Percentiles rank a stretch among this genome's conserved stretches.
Conservation (phyloP, 2,888 invertebrate genomes). For the Ophonus ardosiacus region DNA sequence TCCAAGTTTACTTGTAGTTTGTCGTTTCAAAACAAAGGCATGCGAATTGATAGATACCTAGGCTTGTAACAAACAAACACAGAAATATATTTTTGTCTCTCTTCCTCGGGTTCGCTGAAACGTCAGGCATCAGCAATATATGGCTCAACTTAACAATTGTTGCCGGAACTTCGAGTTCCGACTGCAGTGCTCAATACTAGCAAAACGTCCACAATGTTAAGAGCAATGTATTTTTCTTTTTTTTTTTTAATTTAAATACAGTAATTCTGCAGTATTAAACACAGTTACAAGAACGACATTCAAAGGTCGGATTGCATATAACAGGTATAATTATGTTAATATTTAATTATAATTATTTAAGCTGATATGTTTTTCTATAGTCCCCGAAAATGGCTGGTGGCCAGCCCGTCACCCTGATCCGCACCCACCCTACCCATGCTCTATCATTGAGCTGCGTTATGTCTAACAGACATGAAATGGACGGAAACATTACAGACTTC, state of each 20-base stretch:
- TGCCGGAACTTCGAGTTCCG: constrained; percentile 25
- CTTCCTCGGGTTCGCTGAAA: too few species aligned
- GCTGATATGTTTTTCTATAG: constrained; percentile 86
- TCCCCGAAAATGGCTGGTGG: constrained; percentile 78
- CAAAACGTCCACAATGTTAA: constrained; percentile 71
- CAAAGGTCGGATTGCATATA: constrained; percentile 77
- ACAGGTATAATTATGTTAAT: constrained; percentile 78
- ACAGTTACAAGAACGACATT: constrained; percentile 76
- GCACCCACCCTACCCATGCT: constrained; percentile 75
- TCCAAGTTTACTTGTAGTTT: too few species aligned
- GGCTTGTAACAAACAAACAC: too few species aligned
- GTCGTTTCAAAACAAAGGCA: too few species aligned
- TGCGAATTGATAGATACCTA: too few species aligned
- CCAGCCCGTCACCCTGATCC: constrained; percentile 74
- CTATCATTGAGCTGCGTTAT: constrained; percentile 74
- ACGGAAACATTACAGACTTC: constrained; percentile 76
- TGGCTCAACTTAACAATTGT: constrained; percentile 1
- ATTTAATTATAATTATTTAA: constrained; percentile 78
- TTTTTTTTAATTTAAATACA: constrained; percentile 69
- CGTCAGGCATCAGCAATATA: too few species aligned
- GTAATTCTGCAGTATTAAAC: constrained; percentile 73
- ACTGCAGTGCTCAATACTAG: constrained; percentile 61
- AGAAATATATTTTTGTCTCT: too few species aligned
- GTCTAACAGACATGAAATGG: constrained; percentile 74
- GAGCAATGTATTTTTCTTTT: constrained; percentile 68